A percentile compares a stretch with the other conserved stretches of the same genome.
phyloP scores from a whole-genome alignment of 2,888 invertebrate genomes.

The Glyphotaelius pellucidus region DNA sequence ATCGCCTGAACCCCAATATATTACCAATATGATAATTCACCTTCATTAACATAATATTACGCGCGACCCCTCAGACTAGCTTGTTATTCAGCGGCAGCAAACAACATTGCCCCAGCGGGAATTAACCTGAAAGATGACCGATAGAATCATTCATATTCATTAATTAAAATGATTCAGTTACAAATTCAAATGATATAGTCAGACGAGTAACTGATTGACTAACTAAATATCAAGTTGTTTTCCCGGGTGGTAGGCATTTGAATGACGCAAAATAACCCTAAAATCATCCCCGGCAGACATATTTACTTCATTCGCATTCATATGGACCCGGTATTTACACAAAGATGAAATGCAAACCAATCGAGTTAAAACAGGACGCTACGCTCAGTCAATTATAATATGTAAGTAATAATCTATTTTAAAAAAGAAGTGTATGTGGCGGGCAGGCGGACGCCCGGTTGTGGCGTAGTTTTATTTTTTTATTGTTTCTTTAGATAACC shows the following conservation, averaged over 20 bases:
- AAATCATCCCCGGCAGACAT: not conserved
- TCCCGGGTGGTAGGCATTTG: not conserved
- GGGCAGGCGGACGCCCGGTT: too few species aligned
- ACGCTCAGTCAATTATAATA: too few species aligned
- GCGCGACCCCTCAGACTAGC: not conserved
- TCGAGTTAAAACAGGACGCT: too few species aligned
- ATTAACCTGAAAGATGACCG: not conserved
- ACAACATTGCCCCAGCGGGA: not conserved
- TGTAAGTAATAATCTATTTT: too few species aligned
- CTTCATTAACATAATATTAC: slow-evolving; percentile 6
- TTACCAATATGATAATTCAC: slow-evolving; percentile 15
- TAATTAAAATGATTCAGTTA: not conserved
- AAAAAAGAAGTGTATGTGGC: too few species aligned
- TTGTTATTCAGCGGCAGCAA: slow-evolving; percentile 2
- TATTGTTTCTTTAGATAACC: too few species aligned
- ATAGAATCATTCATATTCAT: not conserved
- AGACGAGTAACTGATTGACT: not conserved
- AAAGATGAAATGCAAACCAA: too few species aligned
- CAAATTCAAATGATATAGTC: too few species aligned
- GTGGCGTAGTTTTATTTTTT: too few species aligned
- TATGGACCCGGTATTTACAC: too few species aligned
- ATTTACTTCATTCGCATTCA: too few species aligned
- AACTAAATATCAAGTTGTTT: not conserved
- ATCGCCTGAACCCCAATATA: not conserved
- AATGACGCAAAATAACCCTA: not conserved